Percentiles rank a stretch among this genome's conserved stretches.
These are phyloP conservation scores for Apoda limacodes DNA, from an alignment of 2,888 invertebrate species.

Conservation along the genomic window DNA sequence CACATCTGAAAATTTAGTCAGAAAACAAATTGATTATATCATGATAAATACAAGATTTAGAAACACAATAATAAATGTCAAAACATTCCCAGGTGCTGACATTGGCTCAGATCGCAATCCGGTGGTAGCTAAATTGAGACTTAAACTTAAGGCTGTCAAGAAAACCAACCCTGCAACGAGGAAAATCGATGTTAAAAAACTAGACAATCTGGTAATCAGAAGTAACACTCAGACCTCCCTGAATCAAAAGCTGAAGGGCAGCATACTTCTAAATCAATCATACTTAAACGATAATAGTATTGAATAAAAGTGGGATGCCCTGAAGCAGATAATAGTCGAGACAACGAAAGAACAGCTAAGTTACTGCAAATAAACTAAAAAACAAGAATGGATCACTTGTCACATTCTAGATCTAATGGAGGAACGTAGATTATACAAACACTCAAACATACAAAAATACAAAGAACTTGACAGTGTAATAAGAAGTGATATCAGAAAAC, in stretches of 20 bases:
- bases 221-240: too few relatives aligned
- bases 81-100: too few relatives aligned
- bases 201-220: too few relatives aligned
- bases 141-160: too few relatives aligned
- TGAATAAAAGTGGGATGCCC: neutral
- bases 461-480: slow-evolving; percentile 1
- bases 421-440: slow-evolving; percentile 1
- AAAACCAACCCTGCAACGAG: too few relatives aligned
- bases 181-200: too few relatives aligned
- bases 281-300: too few relatives aligned
- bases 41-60: slow-evolving; percentile 9
- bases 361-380: neutral
- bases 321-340: neutral
- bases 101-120: too few relatives aligned
- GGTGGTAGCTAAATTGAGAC: too few relatives aligned
- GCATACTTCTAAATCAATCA: too few relatives aligned
- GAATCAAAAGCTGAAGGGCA: too few relatives aligned
- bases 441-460: neutral
- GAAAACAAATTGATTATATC: slow-evolving; percentile 16
- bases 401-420: slow-evolving; percentile 2
- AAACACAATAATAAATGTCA: slow-evolving; percentile 2
- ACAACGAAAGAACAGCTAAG: neutral
- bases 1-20: slow-evolving; percentile 5
- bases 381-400: slow-evolving; percentile 2
- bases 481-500: slow-evolving; percentile 1